Conservation (phyloP, 1,140 invertebrate genomes). For the Zophobas morio region DNA sequence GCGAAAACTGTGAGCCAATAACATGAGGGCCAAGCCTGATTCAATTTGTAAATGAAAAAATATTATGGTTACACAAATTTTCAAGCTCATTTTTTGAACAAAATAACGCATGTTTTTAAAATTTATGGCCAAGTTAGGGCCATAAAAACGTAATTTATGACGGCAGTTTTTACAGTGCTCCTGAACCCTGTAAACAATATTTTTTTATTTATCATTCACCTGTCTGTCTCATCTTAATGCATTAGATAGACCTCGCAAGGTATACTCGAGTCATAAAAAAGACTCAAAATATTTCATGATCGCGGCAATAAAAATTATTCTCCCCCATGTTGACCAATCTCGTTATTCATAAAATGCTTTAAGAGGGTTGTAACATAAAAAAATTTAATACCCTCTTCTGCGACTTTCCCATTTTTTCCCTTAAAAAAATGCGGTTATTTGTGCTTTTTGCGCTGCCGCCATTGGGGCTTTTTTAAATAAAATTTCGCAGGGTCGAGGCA, state of each 20-base stretch:
- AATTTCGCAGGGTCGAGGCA: slow-evolving; percentile 1
- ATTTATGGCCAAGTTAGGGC: not conserved
- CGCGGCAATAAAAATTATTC: slow-evolving; percentile 20
- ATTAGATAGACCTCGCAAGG: not conserved
- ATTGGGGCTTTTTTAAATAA: slow-evolving; percentile 11
- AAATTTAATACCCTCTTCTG: slow-evolving; percentile 14
- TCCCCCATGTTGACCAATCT: not conserved
- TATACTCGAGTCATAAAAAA: not conserved
- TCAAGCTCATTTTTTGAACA: slow-evolving; percentile 20
- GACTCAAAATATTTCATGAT: slow-evolving; percentile 14
- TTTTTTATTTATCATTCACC: slow-evolving; percentile 31
- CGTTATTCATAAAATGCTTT: slow-evolving; percentile 1
- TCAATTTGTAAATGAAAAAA: slow-evolving; percentile 17
- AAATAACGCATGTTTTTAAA: slow-evolving; percentile 35
- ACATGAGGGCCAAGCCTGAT: not conserved
- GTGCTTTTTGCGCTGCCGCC: not conserved
- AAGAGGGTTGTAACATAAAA: slow-evolving; percentile 16
- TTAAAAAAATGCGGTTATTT: slow-evolving; percentile 15
- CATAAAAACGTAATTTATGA: slow-evolving; percentile 37
- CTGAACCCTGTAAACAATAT: slow-evolving; percentile 23
- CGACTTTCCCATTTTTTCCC: slow-evolving; percentile 4
- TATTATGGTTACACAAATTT: slow-evolving; percentile 3
- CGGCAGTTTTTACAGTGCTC: slow-evolving; percentile 29
- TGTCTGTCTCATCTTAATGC: not conserved
- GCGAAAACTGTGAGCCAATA: no score